Evolutionary conservation across 2,113 vertebrate species (phyloP).

Genomic region (Phrynosoma platyrhinos): DNA sequence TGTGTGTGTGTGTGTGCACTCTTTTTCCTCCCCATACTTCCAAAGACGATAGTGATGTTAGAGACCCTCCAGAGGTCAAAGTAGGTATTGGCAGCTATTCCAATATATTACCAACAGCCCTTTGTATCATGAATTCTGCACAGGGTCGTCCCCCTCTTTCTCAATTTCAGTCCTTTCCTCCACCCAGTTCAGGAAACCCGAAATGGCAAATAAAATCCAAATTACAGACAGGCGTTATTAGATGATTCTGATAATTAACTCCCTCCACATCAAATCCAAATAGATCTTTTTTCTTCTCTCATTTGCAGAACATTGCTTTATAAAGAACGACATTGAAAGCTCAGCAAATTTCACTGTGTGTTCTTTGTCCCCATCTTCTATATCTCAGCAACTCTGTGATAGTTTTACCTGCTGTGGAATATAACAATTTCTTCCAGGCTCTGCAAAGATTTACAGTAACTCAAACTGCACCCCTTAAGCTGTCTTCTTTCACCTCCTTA

Average conservation of each 20-base stretch:
- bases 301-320: conserved; percentile 56
- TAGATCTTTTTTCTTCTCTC: conserved; percentile 54
- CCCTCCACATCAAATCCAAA: conserved; percentile 13
- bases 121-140: conserved; percentile 63
- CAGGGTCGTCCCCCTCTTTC: conserved; percentile 31
- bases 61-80: conserved; percentile 72
- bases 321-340: conserved; percentile 62
- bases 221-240: conserved; percentile 55
- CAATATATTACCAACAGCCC: conserved; percentile 36
- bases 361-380: conserved; percentile 63
- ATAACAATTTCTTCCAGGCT: conserved; percentile 47
- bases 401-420: conserved; percentile 42
- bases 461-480: conserved; percentile 43
- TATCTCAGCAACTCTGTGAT: conserved; percentile 63
- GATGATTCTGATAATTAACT: neutral
- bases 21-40: neutral
- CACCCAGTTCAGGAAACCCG: conserved; percentile 48
- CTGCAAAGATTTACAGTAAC: neutral
- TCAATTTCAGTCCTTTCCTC: conserved; percentile 23
- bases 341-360: conserved; percentile 55
- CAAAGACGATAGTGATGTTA: conserved; percentile 24
- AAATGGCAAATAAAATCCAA: conserved; percentile 50
- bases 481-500: accelerated
- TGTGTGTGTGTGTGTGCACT: neutral
- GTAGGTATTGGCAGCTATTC: conserved; percentile 55